Conservation (phyloP, 2,888 invertebrate species). For the Pammene aurita region DNA sequence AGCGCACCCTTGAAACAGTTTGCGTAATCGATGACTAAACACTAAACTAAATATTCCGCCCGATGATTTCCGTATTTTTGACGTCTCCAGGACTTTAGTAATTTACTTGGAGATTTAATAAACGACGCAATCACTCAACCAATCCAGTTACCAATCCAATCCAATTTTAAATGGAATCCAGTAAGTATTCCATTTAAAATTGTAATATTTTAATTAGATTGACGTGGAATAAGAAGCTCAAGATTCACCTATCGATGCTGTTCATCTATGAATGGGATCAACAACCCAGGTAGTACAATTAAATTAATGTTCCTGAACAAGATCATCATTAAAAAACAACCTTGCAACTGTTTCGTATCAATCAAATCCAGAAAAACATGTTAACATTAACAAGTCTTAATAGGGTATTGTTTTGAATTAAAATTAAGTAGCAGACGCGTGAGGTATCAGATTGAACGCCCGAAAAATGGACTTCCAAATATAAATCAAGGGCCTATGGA, state of each 20-base stretch:
- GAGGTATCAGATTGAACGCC: slow-evolving; percentile 43
- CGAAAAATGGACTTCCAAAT: slow-evolving; percentile 50
- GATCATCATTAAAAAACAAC: background rate
- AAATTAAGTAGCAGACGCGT: slow-evolving; percentile 42
- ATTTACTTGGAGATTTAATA: slow-evolving; percentile 16
- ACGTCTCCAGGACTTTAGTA: slow-evolving; percentile 52
- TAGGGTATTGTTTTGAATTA: slow-evolving; percentile 48
- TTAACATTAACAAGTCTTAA: slow-evolving; percentile 46
- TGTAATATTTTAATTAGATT: background rate
- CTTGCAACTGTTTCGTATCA: slow-evolving; percentile 20
- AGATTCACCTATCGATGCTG: slow-evolving; percentile 3
- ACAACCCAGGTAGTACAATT: background rate
- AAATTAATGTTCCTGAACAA: slow-evolving; percentile 11
- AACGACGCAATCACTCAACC: background rate
- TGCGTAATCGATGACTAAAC: slow-evolving; percentile 84
- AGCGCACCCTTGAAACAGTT: slow-evolving; percentile 84
- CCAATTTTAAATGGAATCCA: background rate
- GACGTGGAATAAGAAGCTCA: slow-evolving; percentile 5
- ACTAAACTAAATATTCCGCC: slow-evolving; percentile 84
- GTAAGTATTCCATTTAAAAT: no score
- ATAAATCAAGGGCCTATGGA: slow-evolving; percentile 50
- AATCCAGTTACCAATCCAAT: background rate
- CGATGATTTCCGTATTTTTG: slow-evolving; percentile 83
- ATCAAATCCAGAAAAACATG: slow-evolving; percentile 40
- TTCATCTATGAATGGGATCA: slow-evolving; percentile 17